phyloP scores from a whole-genome alignment of 2,797 vertebrate genomes.

The Cuculus canorus region DNA sequence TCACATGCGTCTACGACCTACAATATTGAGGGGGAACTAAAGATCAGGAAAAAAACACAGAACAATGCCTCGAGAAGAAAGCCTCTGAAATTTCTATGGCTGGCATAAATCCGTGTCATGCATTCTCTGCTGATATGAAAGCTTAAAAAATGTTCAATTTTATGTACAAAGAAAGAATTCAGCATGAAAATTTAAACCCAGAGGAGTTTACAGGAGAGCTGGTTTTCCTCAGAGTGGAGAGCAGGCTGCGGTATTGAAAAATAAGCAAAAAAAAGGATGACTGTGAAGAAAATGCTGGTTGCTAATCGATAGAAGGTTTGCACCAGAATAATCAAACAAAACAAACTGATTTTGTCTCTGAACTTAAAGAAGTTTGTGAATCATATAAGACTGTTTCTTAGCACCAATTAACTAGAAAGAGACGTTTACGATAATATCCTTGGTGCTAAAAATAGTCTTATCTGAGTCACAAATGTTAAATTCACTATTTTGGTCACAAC shows the following conservation, averaged over 20 bases:
- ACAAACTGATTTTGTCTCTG: background rate
- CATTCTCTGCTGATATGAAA: background rate
- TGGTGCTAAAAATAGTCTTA: background rate
- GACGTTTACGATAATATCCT: background rate
- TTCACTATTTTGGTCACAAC: background rate
- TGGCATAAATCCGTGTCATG: background rate
- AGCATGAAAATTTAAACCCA: slow-evolving; percentile 8
- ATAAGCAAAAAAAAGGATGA: background rate
- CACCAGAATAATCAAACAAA: background rate
- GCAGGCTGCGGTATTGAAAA: background rate
- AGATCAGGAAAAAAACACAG: background rate
- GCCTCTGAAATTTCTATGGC: background rate
- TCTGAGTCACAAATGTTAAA: background rate
- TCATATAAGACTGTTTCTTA: background rate
- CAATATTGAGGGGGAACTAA: background rate
- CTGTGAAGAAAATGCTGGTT: background rate
- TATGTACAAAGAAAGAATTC: slow-evolving; percentile 21
- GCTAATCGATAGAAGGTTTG: background rate
- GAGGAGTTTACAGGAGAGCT: background rate
- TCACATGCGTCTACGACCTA: background rate
- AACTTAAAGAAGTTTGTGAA: background rate
- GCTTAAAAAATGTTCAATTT: slow-evolving; percentile 9
- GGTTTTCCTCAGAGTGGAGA: background rate
- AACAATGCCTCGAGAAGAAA: background rate
- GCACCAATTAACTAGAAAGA: background rate